phyloP scores from a whole-genome alignment of 1,140 invertebrate species.

The Hycleus cichorii region DNA sequence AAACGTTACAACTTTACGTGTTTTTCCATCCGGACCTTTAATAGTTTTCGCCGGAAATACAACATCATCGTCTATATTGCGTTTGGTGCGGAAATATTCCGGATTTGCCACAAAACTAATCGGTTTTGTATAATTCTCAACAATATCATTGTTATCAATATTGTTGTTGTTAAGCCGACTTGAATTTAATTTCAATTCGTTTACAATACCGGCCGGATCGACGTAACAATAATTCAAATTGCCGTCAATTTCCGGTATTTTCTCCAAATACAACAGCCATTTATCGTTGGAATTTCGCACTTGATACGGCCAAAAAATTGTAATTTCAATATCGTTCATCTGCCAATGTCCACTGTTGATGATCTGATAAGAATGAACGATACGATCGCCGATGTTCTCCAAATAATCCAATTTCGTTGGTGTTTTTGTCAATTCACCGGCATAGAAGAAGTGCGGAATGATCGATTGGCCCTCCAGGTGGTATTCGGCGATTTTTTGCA shows the following conservation, averaged over 20 bases:
- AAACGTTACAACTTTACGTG: conserved; percentile 67
- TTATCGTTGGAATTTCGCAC: conserved; percentile 67
- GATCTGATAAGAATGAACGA: conserved; percentile 80
- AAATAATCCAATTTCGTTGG: conserved; percentile 64
- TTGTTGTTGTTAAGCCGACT: background rate
- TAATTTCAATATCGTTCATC: conserved; percentile 68
- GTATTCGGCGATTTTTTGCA: conserved; percentile 77
- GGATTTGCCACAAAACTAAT: background rate
- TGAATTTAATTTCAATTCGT: conserved; percentile 58
- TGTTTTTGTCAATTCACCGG: conserved; percentile 73
- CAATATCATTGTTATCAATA: too few relatives aligned
- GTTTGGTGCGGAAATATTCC: conserved; percentile 37
- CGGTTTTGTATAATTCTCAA: background rate
- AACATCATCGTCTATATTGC: conserved; percentile 56
- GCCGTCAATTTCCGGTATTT: conserved; percentile 65
- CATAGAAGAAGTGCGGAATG: conserved; percentile 68
- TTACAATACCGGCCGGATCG: conserved; percentile 41
- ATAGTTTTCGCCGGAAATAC: conserved; percentile 64
- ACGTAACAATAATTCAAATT: conserved; percentile 38
- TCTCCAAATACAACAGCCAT: conserved; percentile 85
- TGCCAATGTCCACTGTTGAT: conserved; percentile 79
- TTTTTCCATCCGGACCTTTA: conserved; percentile 47
- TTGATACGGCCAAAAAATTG: conserved; percentile 85
- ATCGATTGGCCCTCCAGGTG: conserved; percentile 64
- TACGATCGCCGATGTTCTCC: conserved; percentile 76